phyloP scores from a whole-genome alignment of 2,888 invertebrate genomes.

The Microctonus hyperodae region DNA sequence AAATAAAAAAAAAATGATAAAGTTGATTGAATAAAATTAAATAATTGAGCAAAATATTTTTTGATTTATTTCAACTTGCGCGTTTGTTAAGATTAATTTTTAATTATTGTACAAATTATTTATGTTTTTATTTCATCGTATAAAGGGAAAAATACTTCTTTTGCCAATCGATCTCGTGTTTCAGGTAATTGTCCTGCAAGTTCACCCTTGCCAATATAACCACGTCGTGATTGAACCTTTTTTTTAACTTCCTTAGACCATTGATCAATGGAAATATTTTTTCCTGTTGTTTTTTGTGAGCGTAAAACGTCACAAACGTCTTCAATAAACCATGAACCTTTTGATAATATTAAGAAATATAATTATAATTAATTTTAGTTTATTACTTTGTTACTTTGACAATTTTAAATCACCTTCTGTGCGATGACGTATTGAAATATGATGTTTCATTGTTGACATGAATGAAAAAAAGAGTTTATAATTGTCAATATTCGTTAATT shows the following conservation, averaged over 20 bases:
- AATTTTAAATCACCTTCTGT: background rate
- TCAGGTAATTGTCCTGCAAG: background rate
- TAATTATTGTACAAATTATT: background rate
- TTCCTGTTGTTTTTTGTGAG: background rate
- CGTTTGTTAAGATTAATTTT: background rate
- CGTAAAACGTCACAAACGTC: background rate
- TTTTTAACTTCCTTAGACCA: background rate
- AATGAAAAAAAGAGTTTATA: slow-evolving; percentile 14
- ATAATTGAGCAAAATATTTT: background rate
- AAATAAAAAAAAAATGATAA: background rate
- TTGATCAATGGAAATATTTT: background rate
- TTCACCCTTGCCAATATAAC: background rate
- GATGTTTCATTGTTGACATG: slow-evolving; percentile 17
- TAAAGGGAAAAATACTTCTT: background rate
- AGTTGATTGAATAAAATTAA: background rate
- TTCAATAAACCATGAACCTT: slow-evolving; percentile 14
- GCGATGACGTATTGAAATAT: slow-evolving; percentile 11
- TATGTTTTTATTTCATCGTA: background rate
- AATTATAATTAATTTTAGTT: background rate
- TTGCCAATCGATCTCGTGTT: background rate
- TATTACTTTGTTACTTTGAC: background rate
- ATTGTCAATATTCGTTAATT: background rate
- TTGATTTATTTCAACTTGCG: background rate
- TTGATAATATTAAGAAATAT: background rate
- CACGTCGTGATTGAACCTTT: slow-evolving; percentile 2